Conservation (phyloP, 2,797 vertebrate genomes). For the Myioborus miniatus region DNA sequence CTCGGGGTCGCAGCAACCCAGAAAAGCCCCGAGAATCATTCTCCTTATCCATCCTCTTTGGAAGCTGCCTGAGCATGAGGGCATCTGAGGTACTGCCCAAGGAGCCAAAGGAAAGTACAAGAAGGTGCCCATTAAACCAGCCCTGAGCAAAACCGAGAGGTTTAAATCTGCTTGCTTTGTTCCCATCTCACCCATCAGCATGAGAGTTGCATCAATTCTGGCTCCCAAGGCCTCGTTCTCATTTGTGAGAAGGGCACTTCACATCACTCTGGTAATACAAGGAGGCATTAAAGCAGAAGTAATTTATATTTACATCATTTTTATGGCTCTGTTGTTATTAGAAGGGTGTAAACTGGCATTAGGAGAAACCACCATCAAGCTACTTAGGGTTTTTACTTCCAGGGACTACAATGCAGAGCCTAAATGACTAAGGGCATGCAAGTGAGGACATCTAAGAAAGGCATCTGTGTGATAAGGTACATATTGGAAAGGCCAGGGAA, state of each 20-base stretch:
- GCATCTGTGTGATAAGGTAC: background rate
- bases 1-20: no score
- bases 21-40: no score
- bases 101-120: background rate
- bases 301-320: slow-evolving; percentile 54
- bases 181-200: background rate
- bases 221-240: background rate
- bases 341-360: background rate
- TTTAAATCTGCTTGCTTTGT: background rate
- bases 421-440: background rate
- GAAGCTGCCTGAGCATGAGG: accelerated
- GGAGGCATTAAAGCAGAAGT: background rate
- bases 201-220: background rate
- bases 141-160: background rate
- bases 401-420: background rate
- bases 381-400: background rate
- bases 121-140: background rate
- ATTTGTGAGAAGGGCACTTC: background rate
- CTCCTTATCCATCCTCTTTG: accelerated
- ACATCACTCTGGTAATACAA: background rate
- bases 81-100: accelerated
- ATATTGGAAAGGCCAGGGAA: background rate
- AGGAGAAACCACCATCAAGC: background rate
- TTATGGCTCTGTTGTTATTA: slow-evolving; percentile 17
- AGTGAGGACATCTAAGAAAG: background rate